Base-by-base conservation (phyloP, 2,113 vertebrate species). In the Ailurus styani region DNA sequence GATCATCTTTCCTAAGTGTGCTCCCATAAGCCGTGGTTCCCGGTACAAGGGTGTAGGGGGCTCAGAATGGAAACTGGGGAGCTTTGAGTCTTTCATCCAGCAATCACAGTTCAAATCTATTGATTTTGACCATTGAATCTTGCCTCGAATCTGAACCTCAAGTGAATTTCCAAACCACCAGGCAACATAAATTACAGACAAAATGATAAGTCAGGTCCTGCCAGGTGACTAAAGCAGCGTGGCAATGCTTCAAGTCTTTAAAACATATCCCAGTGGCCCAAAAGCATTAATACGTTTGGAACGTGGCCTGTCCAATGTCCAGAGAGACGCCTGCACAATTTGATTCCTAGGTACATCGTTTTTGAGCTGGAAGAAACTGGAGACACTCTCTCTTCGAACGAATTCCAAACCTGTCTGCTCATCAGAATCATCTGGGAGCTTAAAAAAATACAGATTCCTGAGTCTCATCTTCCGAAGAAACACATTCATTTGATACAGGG, bases 291-390 rank as follows among this genome's bases (percentile, higher is more conserved):
- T 77, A 95, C 3, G 0, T 87, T 95, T 96, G 97, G 97, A 97
- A 70, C 20, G 18, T n/a, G 72, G 93, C 91, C 97, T 93, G 70
- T 62, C 73, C 75, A 23, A 7, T 23, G 72, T 95, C 52, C 23
- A 85, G 75, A 95, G 87, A 45, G 27, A n/a, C 0, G 72, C 70
- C 93, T 73, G 20, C 60, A 79, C 96, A 96, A 95, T 87, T 60
- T 92, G 94, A 98, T 98, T 95, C 96, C 86, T 66, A 78, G 88
- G 92, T 77, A 70, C 95, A n/a, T 94, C 42, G 1, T 81, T 96
- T 96, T 91, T 50, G 79, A 75, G 60, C 94, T 92, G 62, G n/a
- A 60, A 81, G 83, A 83, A 93, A 96, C 42, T n/a, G 27, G 86
- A 97, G 96, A 89, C 5, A 6, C 25, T 79, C 42, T 86, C 40